Percentiles rank a stretch among this genome's conserved stretches.
Evolutionary conservation across 2,113 vertebrate species (phyloP).

Genomic region (Albula glossodonta): DNA sequence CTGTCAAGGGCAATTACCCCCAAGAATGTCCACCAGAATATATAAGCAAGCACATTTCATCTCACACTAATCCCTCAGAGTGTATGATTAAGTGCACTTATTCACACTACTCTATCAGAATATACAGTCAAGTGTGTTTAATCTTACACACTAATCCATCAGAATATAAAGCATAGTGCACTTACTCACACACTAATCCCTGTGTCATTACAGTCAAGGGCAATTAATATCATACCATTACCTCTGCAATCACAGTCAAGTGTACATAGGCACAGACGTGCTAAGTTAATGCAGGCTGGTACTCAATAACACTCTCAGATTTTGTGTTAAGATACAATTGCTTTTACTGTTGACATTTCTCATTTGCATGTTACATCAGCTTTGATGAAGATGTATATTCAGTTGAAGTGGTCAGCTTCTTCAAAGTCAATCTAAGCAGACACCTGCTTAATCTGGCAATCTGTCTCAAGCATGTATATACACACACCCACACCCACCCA

Average conservation of each 20-base stretch:
- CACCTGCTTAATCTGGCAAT: too few relatives aligned
- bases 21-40: neutral
- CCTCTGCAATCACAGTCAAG: neutral
- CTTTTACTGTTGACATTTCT: too few relatives aligned
- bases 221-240: neutral
- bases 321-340: too few relatives aligned
- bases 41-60: neutral
- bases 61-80: neutral
- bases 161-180: neutral
- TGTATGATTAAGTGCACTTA: neutral
- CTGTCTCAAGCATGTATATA: neutral
- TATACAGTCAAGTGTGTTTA: neutral
- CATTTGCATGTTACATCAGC: neutral
- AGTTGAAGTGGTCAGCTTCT: neutral
- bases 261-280: neutral
- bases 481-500: neutral
- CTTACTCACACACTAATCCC: neutral
- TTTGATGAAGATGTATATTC: neutral
- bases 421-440: too few relatives aligned
- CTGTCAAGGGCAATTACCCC: neutral
- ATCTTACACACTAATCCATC: neutral
- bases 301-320: neutral
- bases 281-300: neutral
- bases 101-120: neutral
- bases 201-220: neutral